phyloP scores from a whole-genome alignment of 2,888 invertebrate genomes.

The Leptopilina drosophilae region DNA sequence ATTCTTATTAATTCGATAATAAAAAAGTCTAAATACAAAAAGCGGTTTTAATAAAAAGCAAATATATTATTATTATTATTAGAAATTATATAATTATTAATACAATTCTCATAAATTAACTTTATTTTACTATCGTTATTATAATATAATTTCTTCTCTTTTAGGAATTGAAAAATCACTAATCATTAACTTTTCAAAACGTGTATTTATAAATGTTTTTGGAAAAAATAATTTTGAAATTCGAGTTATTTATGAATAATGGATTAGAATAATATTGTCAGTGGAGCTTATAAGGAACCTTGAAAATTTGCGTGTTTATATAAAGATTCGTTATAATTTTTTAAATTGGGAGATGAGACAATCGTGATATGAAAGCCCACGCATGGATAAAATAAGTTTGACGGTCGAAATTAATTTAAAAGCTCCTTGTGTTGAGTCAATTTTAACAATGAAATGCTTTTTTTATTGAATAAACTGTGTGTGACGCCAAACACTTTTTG shows the following conservation, averaged over 20 bases:
- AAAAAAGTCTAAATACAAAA: too few species aligned
- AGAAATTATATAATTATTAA: too few species aligned
- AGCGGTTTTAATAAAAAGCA: background rate
- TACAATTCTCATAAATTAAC: too few species aligned
- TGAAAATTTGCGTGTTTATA: background rate
- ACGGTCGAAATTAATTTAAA: background rate
- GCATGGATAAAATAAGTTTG: slow-evolving; percentile 1
- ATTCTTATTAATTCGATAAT: too few species aligned
- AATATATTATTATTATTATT: background rate
- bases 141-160: too few species aligned
- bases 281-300: background rate
- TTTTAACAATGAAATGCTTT: background rate
- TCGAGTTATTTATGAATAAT: slow-evolving; percentile 26
- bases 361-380: slow-evolving; percentile 35
- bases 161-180: background rate
- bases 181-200: background rate
- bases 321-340: slow-evolving; percentile 27
- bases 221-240: too few species aligned
- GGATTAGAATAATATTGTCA: slow-evolving; percentile 2
- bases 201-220: background rate
- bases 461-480: slow-evolving; percentile 16
- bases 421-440: slow-evolving; percentile 19
- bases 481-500: background rate
- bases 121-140: too few species aligned
- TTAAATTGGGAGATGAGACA: background rate